A percentile compares a stretch with the other conserved stretches of the same genome.
These are phyloP conservation scores for Acanthococcus lagerstroemiae DNA, from an alignment of 2,888 invertebrate genomes.

Conservation along the genomic window DNA sequence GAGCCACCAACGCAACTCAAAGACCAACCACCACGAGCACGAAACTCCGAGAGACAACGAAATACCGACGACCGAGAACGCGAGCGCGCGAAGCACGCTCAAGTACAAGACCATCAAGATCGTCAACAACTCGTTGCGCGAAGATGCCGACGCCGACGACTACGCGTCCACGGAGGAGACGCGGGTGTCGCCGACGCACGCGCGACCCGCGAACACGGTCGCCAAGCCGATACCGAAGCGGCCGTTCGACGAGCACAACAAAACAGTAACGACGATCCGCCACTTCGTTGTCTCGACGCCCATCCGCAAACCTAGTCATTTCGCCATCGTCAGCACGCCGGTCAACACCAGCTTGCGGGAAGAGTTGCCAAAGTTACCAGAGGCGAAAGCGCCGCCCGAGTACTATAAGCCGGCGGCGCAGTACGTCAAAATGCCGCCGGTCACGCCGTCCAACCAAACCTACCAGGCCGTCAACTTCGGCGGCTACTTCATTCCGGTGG, in stretches of 20 bases:
- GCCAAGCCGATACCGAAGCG: neutral
- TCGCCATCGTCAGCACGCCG: neutral
- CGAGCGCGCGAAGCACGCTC: neutral
- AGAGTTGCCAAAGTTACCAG: conserved; percentile 5
- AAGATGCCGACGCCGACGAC: neutral
- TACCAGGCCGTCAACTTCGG: neutral
- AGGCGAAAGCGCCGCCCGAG: neutral
- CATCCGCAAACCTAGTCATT: conserved; percentile 19
- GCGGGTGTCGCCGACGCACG: neutral
- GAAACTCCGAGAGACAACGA: conserved; percentile 18
- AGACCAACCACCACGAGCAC: neutral
- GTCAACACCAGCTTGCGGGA: neutral
- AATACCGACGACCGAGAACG: conserved; percentile 15
- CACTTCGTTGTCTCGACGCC: conserved; percentile 11
- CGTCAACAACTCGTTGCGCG: conserved; percentile 6
- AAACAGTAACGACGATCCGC: neutral
- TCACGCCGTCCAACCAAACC: neutral
- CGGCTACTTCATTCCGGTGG: neutral
- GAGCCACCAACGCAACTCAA: neutral
- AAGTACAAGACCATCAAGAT: conserved; percentile 14
- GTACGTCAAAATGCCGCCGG: neutral
- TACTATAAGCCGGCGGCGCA: neutral
- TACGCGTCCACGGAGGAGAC: conserved; percentile 2
- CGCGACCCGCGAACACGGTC: neutral
- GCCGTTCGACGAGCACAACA: neutral